Evolutionary conservation across 2,888 invertebrate species (phyloP), one percentile per base, ranked within the genome.

Genomic region (Coelogynopora nodosa): DNA sequence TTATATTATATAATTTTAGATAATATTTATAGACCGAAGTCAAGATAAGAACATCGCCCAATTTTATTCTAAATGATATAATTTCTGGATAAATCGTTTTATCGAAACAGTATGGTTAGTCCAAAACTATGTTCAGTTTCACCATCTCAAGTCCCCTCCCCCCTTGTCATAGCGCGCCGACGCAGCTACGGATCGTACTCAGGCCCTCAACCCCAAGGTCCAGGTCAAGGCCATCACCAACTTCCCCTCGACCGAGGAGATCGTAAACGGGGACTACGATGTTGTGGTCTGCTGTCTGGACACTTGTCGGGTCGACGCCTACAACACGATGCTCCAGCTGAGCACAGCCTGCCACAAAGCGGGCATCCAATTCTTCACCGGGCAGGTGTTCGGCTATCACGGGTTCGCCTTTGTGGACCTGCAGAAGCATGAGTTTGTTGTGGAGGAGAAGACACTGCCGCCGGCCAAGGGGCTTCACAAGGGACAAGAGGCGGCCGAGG

Each of bases 391-490:
- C 80, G 84, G 84, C 1, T 49, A 31, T 27, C 1, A 84, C 23
- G 84, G 84, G 67, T 18, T 31, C 2, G n/a, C 80, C 1, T 84
- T 84, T 49, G 10, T 49, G 2, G 84, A 84, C 67, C 80, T 84
- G 1, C 23, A 0, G 0, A n/a, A 26, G 23, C 82, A 82, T 30
- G 82, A 82, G 0, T 82, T 30, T 26, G 82, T 30, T 18, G 67
- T 18, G 67, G 67, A 67, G n/a, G 67, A 67, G 67, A 67, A 67
- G 67, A n/a, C 13, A 13, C 13, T 13, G 10, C 67, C 67, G 13
- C 67, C 67, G 13, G 67, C 67, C 13, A 67, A 67, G 67, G n/a
- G n/a, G n/a, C n/a, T n/a, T n/a, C n/a, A 13, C n/a, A 67, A 67
- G 67, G n/a, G 10, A n/a, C 13, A 67, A 18, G 67, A 67, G n/a